These are phyloP conservation scores for Rhimphoctona megacephalus DNA, from an alignment of 2,888 invertebrate genomes.

Conservation along the genomic window DNA sequence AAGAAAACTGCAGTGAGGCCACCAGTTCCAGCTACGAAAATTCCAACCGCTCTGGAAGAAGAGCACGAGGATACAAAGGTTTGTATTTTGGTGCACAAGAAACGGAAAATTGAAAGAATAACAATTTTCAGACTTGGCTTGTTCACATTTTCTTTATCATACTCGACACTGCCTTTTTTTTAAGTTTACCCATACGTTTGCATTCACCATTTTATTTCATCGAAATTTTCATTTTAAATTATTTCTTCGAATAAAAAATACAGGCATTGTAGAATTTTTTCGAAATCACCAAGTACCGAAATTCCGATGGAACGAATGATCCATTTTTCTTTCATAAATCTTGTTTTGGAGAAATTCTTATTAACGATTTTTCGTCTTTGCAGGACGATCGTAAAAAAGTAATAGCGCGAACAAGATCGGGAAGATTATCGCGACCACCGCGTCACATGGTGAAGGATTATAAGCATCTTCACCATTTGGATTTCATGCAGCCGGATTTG, in stretches of 20 bases:
- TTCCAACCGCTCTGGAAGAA: constrained; percentile 75
- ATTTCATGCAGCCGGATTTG: constrained; percentile 86
- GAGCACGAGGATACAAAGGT: constrained; percentile 80
- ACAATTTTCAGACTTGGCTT: not conserved
- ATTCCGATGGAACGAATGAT: no score
- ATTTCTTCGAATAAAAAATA: no score
- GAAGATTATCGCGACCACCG: constrained; percentile 87
- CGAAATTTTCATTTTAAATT: no score
- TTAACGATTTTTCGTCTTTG: constrained; percentile 13
- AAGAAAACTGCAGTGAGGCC: constrained; percentile 78
- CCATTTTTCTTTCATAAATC: no score
- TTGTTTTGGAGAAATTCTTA: not conserved
- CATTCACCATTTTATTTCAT: not conserved
- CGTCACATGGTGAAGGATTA: constrained; percentile 88
- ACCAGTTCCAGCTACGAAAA: constrained; percentile 73
- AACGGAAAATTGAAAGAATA: not conserved
- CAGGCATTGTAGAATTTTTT: no score
- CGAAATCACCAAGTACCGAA: no score
- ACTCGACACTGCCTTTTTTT: no score
- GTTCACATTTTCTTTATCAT: not conserved
- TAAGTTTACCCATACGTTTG: no score
- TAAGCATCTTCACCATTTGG: constrained; percentile 86
- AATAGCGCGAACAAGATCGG: constrained; percentile 86
- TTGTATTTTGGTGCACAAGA: constrained; percentile 13
- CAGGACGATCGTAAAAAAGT: constrained; percentile 86